Conservation (phyloP, 2,797 vertebrate species). For the Sebastes jordani region DNA sequence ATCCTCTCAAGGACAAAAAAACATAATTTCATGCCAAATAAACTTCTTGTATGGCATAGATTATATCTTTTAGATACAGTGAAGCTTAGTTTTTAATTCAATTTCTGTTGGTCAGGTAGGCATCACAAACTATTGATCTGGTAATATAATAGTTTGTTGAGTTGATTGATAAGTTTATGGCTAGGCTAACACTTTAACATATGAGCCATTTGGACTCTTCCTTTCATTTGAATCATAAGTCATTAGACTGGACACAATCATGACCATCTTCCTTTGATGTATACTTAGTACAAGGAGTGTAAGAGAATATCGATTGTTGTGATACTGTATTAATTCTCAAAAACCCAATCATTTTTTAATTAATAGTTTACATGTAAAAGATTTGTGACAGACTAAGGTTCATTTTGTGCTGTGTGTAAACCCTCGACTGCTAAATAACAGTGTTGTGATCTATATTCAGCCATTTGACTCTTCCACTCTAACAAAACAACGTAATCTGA, state of each 20-base stretch:
- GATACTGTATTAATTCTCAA: no score
- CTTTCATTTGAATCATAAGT: not conserved
- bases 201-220: not conserved
- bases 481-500: no score
- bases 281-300: not conserved
- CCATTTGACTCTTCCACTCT: no score
- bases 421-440: no score
- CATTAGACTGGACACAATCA: not conserved
- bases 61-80: not conserved
- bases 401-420: no score
- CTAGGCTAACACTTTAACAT: not conserved
- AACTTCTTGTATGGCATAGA: not conserved
- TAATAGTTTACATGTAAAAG: no score
- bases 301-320: no score
- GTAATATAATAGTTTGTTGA: not conserved
- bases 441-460: no score
- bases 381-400: rapidly evolving
- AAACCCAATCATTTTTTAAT: no score
- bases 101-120: not conserved
- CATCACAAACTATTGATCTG: not conserved
- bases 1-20: not conserved
- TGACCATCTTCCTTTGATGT: not conserved
- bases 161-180: not conserved
- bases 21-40: not conserved
- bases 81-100: not conserved